Evolutionary conservation across 2,797 vertebrate genomes (phyloP).

Genomic region (Xiphophorus birchmanni): DNA sequence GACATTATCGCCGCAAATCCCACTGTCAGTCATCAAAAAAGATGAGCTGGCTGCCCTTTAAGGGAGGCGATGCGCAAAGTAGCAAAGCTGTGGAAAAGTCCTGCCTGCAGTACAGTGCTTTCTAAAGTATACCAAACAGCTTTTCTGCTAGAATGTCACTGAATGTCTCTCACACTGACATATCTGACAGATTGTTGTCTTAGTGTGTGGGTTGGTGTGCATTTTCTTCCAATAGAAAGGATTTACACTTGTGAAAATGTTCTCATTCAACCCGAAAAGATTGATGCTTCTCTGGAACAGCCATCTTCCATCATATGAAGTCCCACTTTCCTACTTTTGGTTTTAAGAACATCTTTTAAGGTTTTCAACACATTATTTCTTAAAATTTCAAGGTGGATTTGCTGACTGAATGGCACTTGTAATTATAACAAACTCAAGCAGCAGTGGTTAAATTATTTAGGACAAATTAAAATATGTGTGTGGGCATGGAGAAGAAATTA

Average conservation of each 20-base stretch:
- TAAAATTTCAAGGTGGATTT: not conserved
- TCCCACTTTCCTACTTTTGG: constrained; percentile 16
- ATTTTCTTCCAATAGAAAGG: constrained; percentile 29
- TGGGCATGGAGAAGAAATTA: not conserved
- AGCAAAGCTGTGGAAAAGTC: constrained; percentile 42
- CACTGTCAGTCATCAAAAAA: constrained; percentile 69
- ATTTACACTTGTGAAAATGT: constrained; percentile 38
- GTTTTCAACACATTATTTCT: constrained; percentile 15
- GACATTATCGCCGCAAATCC: constrained; percentile 81
- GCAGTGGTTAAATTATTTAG: constrained; percentile 42
- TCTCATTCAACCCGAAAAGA: constrained; percentile 26
- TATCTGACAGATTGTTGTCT: constrained; percentile 25
- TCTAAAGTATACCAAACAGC: constrained; percentile 49
- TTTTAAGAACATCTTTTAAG: not conserved
- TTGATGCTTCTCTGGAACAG: constrained; percentile 30
- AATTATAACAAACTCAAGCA: constrained; percentile 9
- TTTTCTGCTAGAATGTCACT: constrained; percentile 53
- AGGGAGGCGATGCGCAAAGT: constrained; percentile 37
- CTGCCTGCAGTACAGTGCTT: constrained; percentile 35
- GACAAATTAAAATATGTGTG: not conserved
- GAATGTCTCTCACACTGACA: constrained; percentile 32
- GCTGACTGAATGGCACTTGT: constrained; percentile 34
- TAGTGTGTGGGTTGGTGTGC: constrained; percentile 8
- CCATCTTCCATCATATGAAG: constrained; percentile 6
- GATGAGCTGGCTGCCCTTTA: constrained; percentile 77